Evolutionary conservation across 2,797 vertebrate species (phyloP).

Genomic region (Chelidonichthys spinosus): DNA sequence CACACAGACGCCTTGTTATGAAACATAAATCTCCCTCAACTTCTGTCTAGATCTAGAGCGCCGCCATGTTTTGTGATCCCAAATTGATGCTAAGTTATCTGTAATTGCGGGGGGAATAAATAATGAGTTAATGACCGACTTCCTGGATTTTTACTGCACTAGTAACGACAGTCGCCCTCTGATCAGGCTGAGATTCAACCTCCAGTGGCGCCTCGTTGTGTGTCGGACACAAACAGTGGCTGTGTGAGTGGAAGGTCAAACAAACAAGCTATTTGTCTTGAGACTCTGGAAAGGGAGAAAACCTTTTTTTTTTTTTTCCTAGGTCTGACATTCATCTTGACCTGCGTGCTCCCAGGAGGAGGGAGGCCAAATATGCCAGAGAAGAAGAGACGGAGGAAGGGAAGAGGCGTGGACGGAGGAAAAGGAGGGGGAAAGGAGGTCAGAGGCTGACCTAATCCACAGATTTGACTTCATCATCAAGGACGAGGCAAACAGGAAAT

Average conservation of each 20-base stretch:
- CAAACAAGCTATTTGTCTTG: constrained; percentile 34
- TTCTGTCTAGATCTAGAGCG: background rate
- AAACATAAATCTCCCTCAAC: background rate
- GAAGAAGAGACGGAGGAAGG: constrained; percentile 5
- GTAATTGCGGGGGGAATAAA: background rate
- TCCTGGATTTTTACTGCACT: background rate
- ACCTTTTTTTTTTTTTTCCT: background rate
- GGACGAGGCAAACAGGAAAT: constrained; percentile 65
- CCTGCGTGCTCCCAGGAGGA: constrained; percentile 26
- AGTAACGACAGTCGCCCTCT: background rate
- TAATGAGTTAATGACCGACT: background rate
- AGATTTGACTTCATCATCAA: constrained; percentile 62
- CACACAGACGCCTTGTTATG: constrained; percentile 16
- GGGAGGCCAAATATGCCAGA: constrained; percentile 50
- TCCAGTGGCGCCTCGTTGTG: background rate
- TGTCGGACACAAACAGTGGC: constrained; percentile 11
- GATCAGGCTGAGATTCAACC: background rate
- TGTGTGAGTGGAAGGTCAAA: background rate
- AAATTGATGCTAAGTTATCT: constrained; percentile 4
- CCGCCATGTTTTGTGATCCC: background rate
- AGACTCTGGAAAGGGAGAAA: constrained; percentile 20
- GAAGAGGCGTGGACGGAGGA: background rate
- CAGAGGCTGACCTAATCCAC: constrained; percentile 60
- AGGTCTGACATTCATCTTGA: constrained; percentile 11
- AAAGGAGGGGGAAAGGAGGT: constrained; percentile 40